phyloP scores from a whole-genome alignment of 2,797 vertebrate genomes.

The Microctenopoma stevenorrisi region DNA sequence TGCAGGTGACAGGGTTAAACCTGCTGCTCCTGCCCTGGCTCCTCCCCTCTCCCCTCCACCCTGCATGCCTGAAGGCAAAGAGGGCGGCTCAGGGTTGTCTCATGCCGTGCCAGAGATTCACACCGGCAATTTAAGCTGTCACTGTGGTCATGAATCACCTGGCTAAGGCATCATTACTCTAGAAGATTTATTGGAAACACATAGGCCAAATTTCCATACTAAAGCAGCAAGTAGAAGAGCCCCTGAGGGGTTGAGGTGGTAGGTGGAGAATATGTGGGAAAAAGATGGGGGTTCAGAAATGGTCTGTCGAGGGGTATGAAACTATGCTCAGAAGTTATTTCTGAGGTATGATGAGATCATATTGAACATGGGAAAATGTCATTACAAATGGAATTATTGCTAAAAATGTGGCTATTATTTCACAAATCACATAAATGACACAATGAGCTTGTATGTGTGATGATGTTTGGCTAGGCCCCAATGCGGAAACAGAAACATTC shows the following conservation, averaged over 20 bases:
- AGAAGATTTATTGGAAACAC: constrained; percentile 85
- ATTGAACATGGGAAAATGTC: constrained; percentile 5
- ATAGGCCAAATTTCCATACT: constrained; percentile 80
- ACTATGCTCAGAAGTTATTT: constrained; percentile 19
- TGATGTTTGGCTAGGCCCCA: neutral
- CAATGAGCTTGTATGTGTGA: neutral
- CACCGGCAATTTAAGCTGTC: constrained; percentile 87
- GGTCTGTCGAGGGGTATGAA: constrained; percentile 23
- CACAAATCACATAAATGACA: neutral
- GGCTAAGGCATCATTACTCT: constrained; percentile 83
- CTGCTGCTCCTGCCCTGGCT: constrained; percentile 54
- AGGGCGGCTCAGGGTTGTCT: constrained; percentile 73
- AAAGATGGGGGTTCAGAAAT: constrained; percentile 39
- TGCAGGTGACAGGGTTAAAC: constrained; percentile 70
- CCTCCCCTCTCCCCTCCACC: constrained; percentile 51
- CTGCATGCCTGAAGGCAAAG: constrained; percentile 64
- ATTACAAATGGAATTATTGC: neutral
- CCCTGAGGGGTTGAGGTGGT: constrained; percentile 53
- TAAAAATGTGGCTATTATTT: constrained; percentile 1
- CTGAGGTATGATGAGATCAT: constrained; percentile 10
- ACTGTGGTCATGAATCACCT: constrained; percentile 83
- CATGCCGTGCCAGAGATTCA: constrained; percentile 85
- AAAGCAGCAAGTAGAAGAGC: constrained; percentile 68
- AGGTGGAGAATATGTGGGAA: constrained; percentile 57
- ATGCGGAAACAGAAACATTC: no score